A percentile compares a stretch with the other conserved stretches of the same genome.
These are phyloP conservation scores for Netelia virgata DNA, from an alignment of 2,888 invertebrate species.

Conservation along the genomic window DNA sequence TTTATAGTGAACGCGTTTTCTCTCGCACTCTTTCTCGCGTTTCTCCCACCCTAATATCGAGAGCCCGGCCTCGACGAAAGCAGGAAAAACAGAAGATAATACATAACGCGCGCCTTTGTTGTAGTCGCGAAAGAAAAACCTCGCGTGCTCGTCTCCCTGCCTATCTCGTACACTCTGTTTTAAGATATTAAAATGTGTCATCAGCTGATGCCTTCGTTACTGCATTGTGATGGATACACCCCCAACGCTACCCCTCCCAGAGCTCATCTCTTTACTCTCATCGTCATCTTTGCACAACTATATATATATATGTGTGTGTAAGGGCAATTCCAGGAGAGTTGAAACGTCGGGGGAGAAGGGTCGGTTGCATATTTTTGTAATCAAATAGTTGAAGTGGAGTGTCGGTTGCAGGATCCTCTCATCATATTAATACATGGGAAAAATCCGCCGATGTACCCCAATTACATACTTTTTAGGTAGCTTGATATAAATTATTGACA, in stretches of 20 bases:
- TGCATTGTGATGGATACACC: constrained; percentile 72
- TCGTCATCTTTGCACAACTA: constrained; percentile 27
- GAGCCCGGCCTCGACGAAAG: constrained; percentile 73
- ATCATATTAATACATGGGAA: too few species aligned
- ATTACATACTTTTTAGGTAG: too few species aligned
- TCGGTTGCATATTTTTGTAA: too few species aligned
- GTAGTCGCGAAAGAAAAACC: constrained; percentile 69
- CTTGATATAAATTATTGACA: too few species aligned
- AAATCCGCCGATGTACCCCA: too few species aligned
- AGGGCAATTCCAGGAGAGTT: too few species aligned
- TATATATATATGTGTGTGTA: background rate
- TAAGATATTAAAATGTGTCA: constrained; percentile 85
- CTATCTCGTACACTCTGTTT: constrained; percentile 74
- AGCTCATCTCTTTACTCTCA: constrained; percentile 38
- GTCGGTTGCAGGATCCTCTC: too few species aligned
- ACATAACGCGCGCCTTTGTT: constrained; percentile 81
- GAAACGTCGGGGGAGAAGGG: too few species aligned
- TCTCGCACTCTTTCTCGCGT: constrained; percentile 54
- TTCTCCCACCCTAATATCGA: constrained; percentile 61
- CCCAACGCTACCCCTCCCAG: constrained; percentile 39
- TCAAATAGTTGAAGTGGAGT: too few species aligned
- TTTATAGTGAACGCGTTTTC: constrained; percentile 66
- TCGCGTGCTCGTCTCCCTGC: constrained; percentile 68
- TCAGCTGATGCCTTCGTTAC: constrained; percentile 83
- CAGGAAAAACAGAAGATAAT: constrained; percentile 80